Evolutionary conservation across 2,797 vertebrate species (phyloP).

Genomic region (Macropodus opercularis): DNA sequence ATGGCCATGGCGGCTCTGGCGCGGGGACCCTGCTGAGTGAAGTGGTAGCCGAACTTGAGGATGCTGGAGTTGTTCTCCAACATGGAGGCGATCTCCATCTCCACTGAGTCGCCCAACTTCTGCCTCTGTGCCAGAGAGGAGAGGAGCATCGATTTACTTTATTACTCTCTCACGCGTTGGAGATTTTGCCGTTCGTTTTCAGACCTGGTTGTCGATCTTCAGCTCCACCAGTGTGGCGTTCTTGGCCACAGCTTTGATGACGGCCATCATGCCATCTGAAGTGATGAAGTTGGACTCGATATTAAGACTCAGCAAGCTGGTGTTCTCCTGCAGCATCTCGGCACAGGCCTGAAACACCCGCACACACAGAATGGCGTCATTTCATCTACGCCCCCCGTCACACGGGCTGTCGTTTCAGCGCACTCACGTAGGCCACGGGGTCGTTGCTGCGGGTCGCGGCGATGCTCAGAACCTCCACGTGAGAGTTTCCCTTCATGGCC

Average conservation of each 20-base stretch:
- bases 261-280: slow-evolving; percentile 87
- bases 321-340: slow-evolving; percentile 93
- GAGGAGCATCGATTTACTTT: not conserved
- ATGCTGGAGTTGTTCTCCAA: slow-evolving; percentile 92
- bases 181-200: too few relatives aligned
- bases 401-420: too few relatives aligned
- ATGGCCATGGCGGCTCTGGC: slow-evolving; percentile 91
- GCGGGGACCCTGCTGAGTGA: slow-evolving; percentile 93
- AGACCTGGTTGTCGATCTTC: slow-evolving; percentile 95
- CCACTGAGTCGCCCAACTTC: slow-evolving; percentile 89
- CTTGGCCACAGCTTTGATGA: slow-evolving; percentile 86
- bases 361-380: not conserved
- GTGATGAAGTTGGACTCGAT: slow-evolving; percentile 98
- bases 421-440: slow-evolving; percentile 80
- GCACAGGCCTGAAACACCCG: slow-evolving; percentile 85
- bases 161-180: not conserved
- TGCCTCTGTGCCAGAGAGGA: slow-evolving; percentile 82
- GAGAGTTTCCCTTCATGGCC: slow-evolving; percentile 91
- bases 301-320: slow-evolving; percentile 90
- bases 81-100: slow-evolving; percentile 97
- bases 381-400: not conserved
- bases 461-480: slow-evolving; percentile 89
- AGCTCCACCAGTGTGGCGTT: slow-evolving; percentile 88
- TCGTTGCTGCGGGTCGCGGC: slow-evolving; percentile 95
- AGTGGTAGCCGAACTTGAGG: slow-evolving; percentile 93